Evolutionary conservation across 2,113 vertebrate species (phyloP).

Genomic region (Nothocercus nigrocapillus): DNA sequence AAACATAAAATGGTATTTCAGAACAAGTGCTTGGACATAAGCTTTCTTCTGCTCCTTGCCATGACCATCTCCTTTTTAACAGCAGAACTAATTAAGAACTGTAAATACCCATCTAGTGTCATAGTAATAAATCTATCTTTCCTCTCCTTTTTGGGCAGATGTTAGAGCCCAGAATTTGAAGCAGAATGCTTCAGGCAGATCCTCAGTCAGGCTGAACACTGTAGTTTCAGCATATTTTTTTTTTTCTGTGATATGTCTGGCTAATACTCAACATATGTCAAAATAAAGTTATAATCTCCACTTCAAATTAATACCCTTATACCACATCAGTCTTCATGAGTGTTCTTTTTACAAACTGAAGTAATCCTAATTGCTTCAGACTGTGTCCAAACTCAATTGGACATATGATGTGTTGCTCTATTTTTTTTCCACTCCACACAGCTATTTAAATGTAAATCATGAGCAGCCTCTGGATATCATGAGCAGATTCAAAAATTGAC

Average conservation of each 20-base stretch:
- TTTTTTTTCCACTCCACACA: not conserved
- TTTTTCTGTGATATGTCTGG: constrained; percentile 23
- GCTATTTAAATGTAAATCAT: constrained; percentile 44
- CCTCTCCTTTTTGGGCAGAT: not conserved
- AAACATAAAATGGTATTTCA: not conserved
- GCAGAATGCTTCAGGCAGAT: constrained; percentile 19
- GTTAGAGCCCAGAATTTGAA: constrained; percentile 37
- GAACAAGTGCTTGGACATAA: not conserved
- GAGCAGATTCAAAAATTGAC: not conserved
- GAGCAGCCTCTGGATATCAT: not conserved
- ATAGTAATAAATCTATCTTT: not conserved
- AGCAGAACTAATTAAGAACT: not conserved
- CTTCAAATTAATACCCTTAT: constrained; percentile 64
- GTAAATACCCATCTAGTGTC: not conserved
- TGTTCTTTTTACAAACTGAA: constrained; percentile 43
- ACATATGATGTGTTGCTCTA: not conserved
- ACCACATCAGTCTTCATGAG: constrained; percentile 31
- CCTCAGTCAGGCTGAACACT: not conserved
- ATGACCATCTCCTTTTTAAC: not conserved
- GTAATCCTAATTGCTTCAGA: constrained; percentile 63
- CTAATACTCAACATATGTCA: constrained; percentile 52
- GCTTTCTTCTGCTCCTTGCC: not conserved
- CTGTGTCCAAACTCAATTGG: constrained; percentile 44
- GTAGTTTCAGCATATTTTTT: not conserved
- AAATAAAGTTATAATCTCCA: constrained; percentile 62